Conservation (phyloP, 2,888 invertebrate genomes). For the Rhagonycha lutea region DNA sequence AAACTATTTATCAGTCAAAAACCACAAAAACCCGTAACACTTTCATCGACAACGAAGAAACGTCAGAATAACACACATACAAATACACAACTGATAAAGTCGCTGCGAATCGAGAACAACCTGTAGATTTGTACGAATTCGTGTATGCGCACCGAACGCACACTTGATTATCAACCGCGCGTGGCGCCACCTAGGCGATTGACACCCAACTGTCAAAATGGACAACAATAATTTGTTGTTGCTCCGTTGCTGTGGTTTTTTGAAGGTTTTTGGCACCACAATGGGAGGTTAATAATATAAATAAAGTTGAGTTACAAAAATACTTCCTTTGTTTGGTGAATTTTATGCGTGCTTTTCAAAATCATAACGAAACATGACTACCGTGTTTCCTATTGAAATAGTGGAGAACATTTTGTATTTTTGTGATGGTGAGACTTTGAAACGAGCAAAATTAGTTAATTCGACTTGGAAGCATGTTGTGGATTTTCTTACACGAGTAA, state of each 20-base stretch:
- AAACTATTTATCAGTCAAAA: not conserved
- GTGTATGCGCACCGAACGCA: constrained; percentile 13
- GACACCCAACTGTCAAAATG: not conserved
- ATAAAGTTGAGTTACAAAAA: not conserved
- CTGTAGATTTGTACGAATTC: constrained; percentile 28
- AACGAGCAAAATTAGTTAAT: constrained; percentile 44
- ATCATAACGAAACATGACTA: constrained; percentile 35
- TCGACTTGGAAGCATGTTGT: constrained; percentile 43
- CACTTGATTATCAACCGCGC: not conserved
- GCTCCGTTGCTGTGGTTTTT: not conserved
- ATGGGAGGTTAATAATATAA: not conserved
- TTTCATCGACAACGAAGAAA: not conserved
- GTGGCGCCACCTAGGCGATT: not conserved
- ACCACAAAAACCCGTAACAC: not conserved
- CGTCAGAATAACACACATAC: not conserved
- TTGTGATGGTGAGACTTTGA: constrained; percentile 51
- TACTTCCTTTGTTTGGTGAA: not conserved
- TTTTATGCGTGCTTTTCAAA: not conserved
- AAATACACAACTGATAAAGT: constrained; percentile 23
- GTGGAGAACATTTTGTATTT: constrained; percentile 48
- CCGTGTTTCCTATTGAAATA: constrained; percentile 48
- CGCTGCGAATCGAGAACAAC: constrained; percentile 30
- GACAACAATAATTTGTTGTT: not conserved
- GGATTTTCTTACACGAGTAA: constrained; percentile 48
- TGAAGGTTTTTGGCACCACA: not conserved